These are phyloP conservation scores for Eilema sororculum DNA, from an alignment of 2,888 invertebrate genomes.

Conservation along the genomic window DNA sequence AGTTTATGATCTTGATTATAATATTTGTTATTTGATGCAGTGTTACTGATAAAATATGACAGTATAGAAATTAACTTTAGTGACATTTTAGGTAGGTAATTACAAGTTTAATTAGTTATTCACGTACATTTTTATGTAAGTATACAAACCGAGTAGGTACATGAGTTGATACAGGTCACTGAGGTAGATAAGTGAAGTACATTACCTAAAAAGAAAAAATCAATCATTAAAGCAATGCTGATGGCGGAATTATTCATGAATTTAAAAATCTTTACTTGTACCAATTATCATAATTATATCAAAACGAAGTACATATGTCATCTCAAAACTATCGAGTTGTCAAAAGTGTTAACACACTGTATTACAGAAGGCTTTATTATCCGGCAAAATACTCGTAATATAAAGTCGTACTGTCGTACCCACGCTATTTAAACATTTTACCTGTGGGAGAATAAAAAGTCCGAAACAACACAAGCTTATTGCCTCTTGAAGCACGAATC, in stretches of 20 bases:
- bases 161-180: background rate
- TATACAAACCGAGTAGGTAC: background rate
- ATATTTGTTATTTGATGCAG: background rate
- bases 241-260: no score
- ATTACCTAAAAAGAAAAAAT: background rate
- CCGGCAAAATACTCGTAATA: background rate
- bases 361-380: background rate
- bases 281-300: background rate
- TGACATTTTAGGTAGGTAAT: background rate
- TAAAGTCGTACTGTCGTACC: slow-evolving; percentile 6
- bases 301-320: background rate
- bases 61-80: background rate
- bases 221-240: background rate
- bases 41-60: background rate
- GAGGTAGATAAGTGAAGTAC: background rate
- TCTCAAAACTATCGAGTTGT: no score
- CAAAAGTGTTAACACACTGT: no score
- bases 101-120: background rate
- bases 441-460: slow-evolving; percentile 39
- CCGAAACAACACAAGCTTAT: slow-evolving; percentile 16
- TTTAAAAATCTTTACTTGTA: background rate
- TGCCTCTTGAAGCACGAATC: background rate
- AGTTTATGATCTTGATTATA: background rate
- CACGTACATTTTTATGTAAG: background rate
- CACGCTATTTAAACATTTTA: slow-evolving; percentile 20